A percentile compares a stretch with the other conserved stretches of the same genome.
Conservation (phyloP, 1,140 invertebrate genomes). For the Drosophila hydei region DNA sequence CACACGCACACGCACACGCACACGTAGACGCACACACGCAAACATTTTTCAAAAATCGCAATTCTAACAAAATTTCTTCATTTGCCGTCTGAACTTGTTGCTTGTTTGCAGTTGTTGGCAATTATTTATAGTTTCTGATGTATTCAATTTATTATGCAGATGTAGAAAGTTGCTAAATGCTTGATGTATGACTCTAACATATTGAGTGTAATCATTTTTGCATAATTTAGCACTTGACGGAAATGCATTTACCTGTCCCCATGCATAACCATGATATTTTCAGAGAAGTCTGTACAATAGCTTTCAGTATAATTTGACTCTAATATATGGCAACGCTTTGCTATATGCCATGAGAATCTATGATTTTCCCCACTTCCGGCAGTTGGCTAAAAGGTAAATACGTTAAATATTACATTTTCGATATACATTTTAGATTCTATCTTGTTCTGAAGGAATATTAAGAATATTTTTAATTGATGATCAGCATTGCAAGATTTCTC, state of each 20-base stretch:
- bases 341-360: background rate
- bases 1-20: constrained; percentile 39
- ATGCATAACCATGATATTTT: background rate
- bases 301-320: background rate
- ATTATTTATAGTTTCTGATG: constrained; percentile 82
- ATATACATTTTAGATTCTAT: too few relatives aligned
- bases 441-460: too few relatives aligned
- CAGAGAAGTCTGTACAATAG: background rate
- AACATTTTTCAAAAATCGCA: constrained; percentile 67
- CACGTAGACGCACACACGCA: constrained; percentile 31
- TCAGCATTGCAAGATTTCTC: too few relatives aligned
- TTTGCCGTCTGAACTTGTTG: constrained; percentile 64
- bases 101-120: constrained; percentile 72
- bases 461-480: too few relatives aligned
- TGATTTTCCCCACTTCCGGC: too few relatives aligned
- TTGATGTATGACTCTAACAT: constrained; percentile 73
- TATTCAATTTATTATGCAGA: constrained; percentile 82
- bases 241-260: constrained; percentile 31
- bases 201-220: constrained; percentile 66
- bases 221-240: constrained; percentile 39
- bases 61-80: constrained; percentile 82
- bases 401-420: too few relatives aligned
- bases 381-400: too few relatives aligned
- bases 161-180: constrained; percentile 78
- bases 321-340: background rate